These are phyloP conservation scores for Clostera curtula DNA, from an alignment of 2,888 invertebrate genomes.

Conservation along the genomic window DNA sequence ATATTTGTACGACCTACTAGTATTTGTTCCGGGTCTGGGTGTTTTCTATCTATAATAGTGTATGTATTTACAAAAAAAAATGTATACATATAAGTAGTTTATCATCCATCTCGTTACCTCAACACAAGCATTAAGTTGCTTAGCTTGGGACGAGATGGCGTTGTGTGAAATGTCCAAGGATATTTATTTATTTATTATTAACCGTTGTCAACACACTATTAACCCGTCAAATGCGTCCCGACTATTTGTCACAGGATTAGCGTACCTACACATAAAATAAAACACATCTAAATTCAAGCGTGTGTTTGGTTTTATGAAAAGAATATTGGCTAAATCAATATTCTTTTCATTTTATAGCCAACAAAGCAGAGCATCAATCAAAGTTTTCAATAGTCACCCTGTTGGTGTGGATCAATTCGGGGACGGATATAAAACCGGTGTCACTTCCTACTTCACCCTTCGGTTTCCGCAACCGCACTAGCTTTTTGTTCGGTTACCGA, in stretches of 20 bases:
- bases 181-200: no score
- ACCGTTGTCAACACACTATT: not conserved
- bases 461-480: constrained; percentile 33
- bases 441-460: constrained; percentile 59
- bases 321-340: constrained; percentile 24
- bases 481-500: constrained; percentile 21
- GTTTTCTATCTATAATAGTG: no score
- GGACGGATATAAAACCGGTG: constrained; percentile 61
- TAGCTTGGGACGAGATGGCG: no score
- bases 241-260: constrained; percentile 1
- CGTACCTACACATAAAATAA: not conserved
- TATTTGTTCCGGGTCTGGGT: no score
- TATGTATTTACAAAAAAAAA: no score
- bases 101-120: no score
- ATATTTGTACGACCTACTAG: no score
- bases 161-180: no score
- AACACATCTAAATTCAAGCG: constrained; percentile 13
- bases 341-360: constrained; percentile 31
- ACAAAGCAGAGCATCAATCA: constrained; percentile 58
- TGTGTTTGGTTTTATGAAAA: no score
- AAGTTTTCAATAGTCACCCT: constrained; percentile 46
- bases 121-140: no score
- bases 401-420: constrained; percentile 58
- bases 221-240: not conserved
- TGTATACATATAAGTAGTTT: no score